A percentile compares a stretch with the other conserved stretches of the same genome.
phyloP scores from a whole-genome alignment of 2,888 invertebrate species.

The Acronicta alni region DNA sequence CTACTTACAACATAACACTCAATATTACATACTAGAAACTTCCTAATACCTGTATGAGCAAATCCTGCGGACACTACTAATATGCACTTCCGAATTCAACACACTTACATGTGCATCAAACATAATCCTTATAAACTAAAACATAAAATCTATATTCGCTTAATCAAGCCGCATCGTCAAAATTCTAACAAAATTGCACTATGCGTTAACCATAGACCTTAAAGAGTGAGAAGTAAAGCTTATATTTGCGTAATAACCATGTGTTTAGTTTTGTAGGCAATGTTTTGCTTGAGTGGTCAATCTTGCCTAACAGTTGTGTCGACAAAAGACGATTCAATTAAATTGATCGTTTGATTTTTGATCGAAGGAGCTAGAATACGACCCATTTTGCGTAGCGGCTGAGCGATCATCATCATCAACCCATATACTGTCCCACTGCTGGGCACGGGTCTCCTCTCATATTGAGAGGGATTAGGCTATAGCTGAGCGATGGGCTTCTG shows the following conservation, averaged over 20 bases:
- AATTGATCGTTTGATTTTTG: background rate
- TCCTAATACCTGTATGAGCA: background rate
- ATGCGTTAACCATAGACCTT: background rate
- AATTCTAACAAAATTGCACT: background rate
- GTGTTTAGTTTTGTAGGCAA: background rate
- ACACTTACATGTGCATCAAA: background rate
- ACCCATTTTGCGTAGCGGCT: too few species aligned
- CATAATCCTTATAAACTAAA: background rate
- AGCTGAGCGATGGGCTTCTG: too few species aligned
- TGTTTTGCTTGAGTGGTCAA: background rate
- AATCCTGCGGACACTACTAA: constrained; percentile 1
- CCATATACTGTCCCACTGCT: too few species aligned
- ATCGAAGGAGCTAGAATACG: background rate
- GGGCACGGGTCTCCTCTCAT: too few species aligned
- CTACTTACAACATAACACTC: background rate
- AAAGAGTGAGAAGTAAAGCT: background rate
- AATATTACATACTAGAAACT: background rate
- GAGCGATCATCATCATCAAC: too few species aligned
- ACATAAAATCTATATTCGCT: too few species aligned
- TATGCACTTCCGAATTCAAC: background rate
- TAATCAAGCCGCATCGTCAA: background rate
- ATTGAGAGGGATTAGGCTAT: too few species aligned
- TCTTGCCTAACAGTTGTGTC: background rate
- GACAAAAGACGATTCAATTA: background rate
- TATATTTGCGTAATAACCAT: background rate